Evolutionary conservation across 2,888 invertebrate genomes (phyloP), one percentile per base, ranked within the genome.

Genomic region (Zhengitettix transpicula): DNA sequence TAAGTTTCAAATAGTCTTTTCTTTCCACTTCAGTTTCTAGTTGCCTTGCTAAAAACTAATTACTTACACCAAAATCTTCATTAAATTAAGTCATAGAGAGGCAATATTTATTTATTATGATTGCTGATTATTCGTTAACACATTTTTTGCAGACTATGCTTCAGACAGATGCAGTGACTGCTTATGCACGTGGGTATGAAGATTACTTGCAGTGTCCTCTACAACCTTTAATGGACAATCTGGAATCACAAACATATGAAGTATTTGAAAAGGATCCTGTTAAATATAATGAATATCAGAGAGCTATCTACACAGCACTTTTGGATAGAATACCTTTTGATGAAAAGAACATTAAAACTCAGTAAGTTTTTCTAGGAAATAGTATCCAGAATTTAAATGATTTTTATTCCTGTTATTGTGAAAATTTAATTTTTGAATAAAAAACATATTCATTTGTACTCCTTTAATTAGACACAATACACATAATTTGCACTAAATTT

Each of bases 241-340:
- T 99, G 61, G 96, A 97, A 72, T 89, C 91, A 12, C 86, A 89
- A 68, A 95, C 97, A 1, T 99, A 99, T 71, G 96, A 97, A 78
- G 87, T 93, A 28, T 99, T 99, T 76, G 99, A 99, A 74, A 91
- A 90, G 70, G 99, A 99, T 77, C 93, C 94, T 12, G 80, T 94
- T 3, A 99, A 99, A 72, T 99, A 99, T 74, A 83, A 84, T 60
- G 81, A 86, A 62, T 94, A 94, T 71, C 87, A 94, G 74, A 79
- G 80, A 63, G 96, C 96, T 9, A 86, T 96, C 57, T 79, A 81
- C 62, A 74, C 77, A 71, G 94, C 93, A 10, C 75, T 96, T 44
- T 70, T 80, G 57, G 83, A 87, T 69, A 72, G 71, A 64, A 71
- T 77, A 40, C 70, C 72, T 41, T 70, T 73, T n/a, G 72, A 72